A percentile compares a stretch with the other conserved stretches of the same genome.
Evolutionary conservation across 1,140 invertebrate species (phyloP).

Genomic region (Adelges cooleyi): DNA sequence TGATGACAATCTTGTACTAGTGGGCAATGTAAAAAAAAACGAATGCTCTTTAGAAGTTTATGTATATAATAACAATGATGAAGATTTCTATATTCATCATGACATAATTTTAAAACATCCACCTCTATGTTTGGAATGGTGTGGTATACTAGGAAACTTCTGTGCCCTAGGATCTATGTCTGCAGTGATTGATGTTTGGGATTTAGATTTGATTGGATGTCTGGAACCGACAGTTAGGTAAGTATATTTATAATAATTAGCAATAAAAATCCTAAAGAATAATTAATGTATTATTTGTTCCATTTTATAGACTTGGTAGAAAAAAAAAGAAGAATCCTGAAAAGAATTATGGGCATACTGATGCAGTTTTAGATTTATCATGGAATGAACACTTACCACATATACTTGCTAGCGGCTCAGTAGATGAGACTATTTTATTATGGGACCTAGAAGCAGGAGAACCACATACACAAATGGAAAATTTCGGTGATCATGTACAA

Average conservation of each 20-base stretch:
- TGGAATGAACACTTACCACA: conserved; percentile 78
- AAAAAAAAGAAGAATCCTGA: conserved; percentile 53
- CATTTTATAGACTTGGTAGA: conserved; percentile 59
- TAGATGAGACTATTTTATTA: conserved; percentile 73
- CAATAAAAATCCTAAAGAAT: not conserved
- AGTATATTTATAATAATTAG: not conserved
- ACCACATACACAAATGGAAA: conserved; percentile 57
- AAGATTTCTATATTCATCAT: conserved; percentile 85
- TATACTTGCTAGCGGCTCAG: conserved; percentile 82
- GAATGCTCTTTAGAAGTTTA: conserved; percentile 75
- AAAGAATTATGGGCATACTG: conserved; percentile 56
- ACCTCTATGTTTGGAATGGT: conserved; percentile 84
- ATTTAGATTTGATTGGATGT: conserved; percentile 82
- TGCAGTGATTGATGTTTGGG: conserved; percentile 86
- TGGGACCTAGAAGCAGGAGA: conserved; percentile 81
- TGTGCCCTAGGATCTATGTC: conserved; percentile 86
- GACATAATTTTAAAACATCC: conserved; percentile 78
- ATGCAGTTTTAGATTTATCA: conserved; percentile 80
- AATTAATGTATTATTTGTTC: not conserved
- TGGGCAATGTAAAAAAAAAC: conserved; percentile 78
- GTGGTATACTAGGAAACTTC: conserved; percentile 74
- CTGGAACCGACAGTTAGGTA: conserved; percentile 57
- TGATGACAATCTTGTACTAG: conserved; percentile 80
- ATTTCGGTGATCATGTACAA: conserved; percentile 73
- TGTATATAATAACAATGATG: conserved; percentile 81